Evolutionary conservation across 2,888 invertebrate species (phyloP), one percentile per base, ranked within the genome.

Genomic region (Corythucha ciliata): DNA sequence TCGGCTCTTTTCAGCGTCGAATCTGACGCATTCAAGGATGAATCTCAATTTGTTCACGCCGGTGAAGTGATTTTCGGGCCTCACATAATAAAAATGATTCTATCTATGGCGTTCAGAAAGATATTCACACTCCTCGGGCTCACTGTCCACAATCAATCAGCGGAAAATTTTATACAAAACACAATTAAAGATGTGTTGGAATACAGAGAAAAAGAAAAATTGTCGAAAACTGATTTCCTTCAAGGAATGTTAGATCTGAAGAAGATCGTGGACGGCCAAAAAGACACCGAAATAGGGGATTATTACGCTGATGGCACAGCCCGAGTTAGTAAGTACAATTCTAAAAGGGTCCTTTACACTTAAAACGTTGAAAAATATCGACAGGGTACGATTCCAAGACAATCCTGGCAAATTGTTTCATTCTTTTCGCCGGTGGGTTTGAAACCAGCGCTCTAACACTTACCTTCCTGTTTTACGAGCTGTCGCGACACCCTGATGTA

Each of bases 1-100:
- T 37, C 34, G 37, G 32, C 47, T 5, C 27, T 47, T 6, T 47
- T 47, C 22, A 37, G 47, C 25, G 26, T 47, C 2, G 47, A 47
- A 26, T 47, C 47, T n/a, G 47, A 47, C 36, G 36, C 26, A 7
- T 47, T 33, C 16, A 26, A 47, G 25, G 34, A 34, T 16, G 34
- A 47, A 24, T 47, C 47, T 16, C n/a, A n/a, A n/a, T n/a, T n/a
- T n/a, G n/a, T n/a, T n/a, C n/a, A n/a, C n/a, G n/a, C n/a, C n/a
- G n/a, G n/a, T n/a, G n/a, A n/a, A 8, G 24, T 14, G 8, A 33
- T 47, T 14, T 47, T 47, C 24, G 34, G 34, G 16, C 26, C 36
- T 22, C 33, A 24, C 3, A 47, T 16, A 16, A 34, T 37, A 4
- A 47, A 32, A n/a, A 8, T 34, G 2, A 47, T 47, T 34, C n/a